A percentile compares a stretch with the other conserved stretches of the same genome.
phyloP scores from a whole-genome alignment of 2,797 vertebrate species.

The Muscicapa striata region DNA sequence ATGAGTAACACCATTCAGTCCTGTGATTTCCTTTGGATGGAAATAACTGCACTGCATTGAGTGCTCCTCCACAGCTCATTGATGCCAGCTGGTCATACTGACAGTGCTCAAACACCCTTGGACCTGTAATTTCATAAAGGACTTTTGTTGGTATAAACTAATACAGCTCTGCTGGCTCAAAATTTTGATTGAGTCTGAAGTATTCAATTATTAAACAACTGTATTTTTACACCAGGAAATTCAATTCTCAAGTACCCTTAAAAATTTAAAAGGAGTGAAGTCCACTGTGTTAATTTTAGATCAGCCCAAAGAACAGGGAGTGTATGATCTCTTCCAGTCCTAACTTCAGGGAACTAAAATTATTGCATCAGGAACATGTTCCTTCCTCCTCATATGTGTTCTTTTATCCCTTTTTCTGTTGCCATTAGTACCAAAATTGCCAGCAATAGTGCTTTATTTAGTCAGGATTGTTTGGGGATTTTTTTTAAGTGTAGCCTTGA shows the following conservation, averaged over 20 bases:
- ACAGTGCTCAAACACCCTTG: not conserved
- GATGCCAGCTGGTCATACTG: not conserved
- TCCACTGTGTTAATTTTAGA: not conserved
- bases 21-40: not conserved
- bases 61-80: not conserved
- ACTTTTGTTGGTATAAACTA: not conserved
- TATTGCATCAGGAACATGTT: not conserved
- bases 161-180: not conserved
- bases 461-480: not conserved
- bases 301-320: not conserved
- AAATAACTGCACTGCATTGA: not conserved
- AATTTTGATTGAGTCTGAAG: not conserved
- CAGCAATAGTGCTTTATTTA: not conserved
- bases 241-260: not conserved
- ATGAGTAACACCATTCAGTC: not conserved
- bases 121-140: not conserved
- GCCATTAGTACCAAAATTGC: not conserved
- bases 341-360: not conserved
- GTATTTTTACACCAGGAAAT: not conserved
- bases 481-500: not conserved
- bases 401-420: not conserved
- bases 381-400: accelerated
- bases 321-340: not conserved
- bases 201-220: not conserved
- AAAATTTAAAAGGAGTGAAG: not conserved